These are phyloP conservation scores for Sebastes steindachneri DNA, from an alignment of 2,797 vertebrate species.

Conservation along the genomic window DNA sequence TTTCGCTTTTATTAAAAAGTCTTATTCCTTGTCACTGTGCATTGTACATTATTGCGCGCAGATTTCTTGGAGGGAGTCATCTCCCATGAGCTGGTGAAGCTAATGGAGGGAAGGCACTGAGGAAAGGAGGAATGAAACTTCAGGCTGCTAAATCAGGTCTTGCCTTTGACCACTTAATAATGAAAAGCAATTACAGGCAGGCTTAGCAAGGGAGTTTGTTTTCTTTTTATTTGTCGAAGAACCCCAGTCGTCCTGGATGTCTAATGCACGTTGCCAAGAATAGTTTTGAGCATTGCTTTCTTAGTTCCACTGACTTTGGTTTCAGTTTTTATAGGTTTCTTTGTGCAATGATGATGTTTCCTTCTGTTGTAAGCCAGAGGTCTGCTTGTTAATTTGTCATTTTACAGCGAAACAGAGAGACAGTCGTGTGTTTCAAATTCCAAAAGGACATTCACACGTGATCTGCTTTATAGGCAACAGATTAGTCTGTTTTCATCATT, in stretches of 20 bases:
- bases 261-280: constrained; percentile 27
- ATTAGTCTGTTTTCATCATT: not conserved
- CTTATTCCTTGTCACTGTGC: constrained; percentile 57
- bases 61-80: constrained; percentile 42
- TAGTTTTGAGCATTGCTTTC: not conserved
- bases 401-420: not conserved
- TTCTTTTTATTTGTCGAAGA: constrained; percentile 34
- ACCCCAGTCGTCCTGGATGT: not conserved
- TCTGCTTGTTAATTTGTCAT: not conserved
- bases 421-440: not conserved
- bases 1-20: constrained; percentile 78
- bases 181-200: constrained; percentile 57
- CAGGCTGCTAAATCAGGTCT: constrained; percentile 42
- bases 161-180: constrained; percentile 60
- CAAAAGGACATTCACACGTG: not conserved
- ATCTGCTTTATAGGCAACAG: not conserved
- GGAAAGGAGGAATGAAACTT: constrained; percentile 33
- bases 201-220: constrained; percentile 7
- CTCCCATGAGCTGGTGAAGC: constrained; percentile 40
- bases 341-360: not conserved
- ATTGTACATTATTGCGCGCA: constrained; percentile 62
- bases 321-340: constrained; percentile 3
- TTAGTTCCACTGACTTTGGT: not conserved
- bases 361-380: not conserved
- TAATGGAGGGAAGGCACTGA: constrained; percentile 24